phyloP scores from a whole-genome alignment of 2,113 vertebrate genomes.

The Opisthocomus hoazin region DNA sequence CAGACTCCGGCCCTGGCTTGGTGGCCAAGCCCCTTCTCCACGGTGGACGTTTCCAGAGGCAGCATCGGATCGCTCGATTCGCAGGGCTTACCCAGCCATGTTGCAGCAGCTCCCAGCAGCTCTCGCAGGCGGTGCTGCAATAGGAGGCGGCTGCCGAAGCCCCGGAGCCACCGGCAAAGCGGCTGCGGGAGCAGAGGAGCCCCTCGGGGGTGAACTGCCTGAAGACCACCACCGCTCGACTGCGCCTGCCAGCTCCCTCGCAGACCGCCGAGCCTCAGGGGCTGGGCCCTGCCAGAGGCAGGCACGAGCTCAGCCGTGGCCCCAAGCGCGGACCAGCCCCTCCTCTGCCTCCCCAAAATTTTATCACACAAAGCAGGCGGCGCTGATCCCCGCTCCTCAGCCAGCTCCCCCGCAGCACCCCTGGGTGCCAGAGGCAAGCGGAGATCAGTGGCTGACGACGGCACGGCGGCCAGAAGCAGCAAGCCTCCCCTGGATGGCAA shows the following conservation, averaged over 20 bases:
- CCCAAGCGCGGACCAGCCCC: rapidly evolving
- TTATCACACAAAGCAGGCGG: background rate
- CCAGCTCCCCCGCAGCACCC: background rate
- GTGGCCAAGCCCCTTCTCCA: background rate
- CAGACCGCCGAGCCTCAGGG: rapidly evolving
- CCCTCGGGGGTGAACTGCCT: background rate
- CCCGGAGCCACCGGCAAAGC: background rate
- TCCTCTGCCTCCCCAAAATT: background rate
- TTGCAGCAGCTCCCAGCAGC: conserved; percentile 46
- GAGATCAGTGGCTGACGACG: background rate
- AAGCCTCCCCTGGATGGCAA: background rate
- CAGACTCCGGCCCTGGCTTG: rapidly evolving
- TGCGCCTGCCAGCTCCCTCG: background rate
- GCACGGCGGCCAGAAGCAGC: background rate
- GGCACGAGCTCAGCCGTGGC: background rate
- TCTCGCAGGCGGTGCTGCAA: conserved; percentile 8
- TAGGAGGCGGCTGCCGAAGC: background rate
- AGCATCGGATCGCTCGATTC: background rate
- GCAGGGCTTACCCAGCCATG: conserved; percentile 46
- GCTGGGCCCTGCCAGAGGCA: background rate
- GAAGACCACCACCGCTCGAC: rapidly evolving
- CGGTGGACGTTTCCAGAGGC: conserved; percentile 16
- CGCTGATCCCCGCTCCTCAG: background rate
- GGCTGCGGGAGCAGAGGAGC: background rate
- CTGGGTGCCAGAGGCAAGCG: background rate